A percentile compares a stretch with the other conserved stretches of the same genome.
Conservation (phyloP, 2,113 vertebrate species). For the Ancistrus triradiatus region DNA sequence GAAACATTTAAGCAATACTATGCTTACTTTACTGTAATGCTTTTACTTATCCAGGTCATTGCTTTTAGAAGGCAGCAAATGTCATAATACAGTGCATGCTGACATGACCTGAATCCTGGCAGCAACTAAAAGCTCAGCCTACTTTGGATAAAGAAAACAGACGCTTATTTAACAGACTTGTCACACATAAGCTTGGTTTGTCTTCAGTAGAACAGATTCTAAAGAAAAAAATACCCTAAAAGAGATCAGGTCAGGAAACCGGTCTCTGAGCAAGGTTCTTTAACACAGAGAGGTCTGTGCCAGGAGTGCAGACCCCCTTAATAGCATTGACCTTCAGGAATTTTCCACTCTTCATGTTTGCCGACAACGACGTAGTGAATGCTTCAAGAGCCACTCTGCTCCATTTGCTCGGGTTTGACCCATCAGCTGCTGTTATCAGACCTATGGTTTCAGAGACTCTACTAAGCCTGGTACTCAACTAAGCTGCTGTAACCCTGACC, state of each 20-base stretch:
- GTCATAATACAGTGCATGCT: slow-evolving; percentile 5
- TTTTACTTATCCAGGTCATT: too few species aligned
- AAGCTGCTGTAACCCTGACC: not conserved
- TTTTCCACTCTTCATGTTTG: slow-evolving; percentile 15
- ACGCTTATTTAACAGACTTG: slow-evolving; percentile 21
- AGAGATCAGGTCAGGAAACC: slow-evolving; percentile 22
- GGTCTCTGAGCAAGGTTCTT: slow-evolving; percentile 29
- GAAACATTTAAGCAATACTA: too few species aligned
- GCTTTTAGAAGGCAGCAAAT: too few species aligned
- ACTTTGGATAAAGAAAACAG: slow-evolving; percentile 2
- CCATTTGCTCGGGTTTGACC: slow-evolving; percentile 41
- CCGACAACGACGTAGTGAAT: slow-evolving; percentile 34
- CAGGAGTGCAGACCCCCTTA: slow-evolving; percentile 13
- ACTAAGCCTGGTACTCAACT: not conserved
- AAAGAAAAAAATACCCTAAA: too few species aligned
- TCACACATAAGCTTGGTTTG: slow-evolving; percentile 4
- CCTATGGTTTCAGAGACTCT: slow-evolving; percentile 1
- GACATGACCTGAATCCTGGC: slow-evolving; percentile 17
- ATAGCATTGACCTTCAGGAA: slow-evolving; percentile 32
- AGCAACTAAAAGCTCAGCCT: slow-evolving; percentile 18
- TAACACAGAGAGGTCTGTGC: slow-evolving; percentile 14
- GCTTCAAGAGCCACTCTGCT: slow-evolving; percentile 42
- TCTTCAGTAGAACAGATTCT: slow-evolving; percentile 8
- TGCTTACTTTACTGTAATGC: too few species aligned
- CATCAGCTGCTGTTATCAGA: slow-evolving; percentile 5